Evolutionary conservation across 2,797 vertebrate species (phyloP).

Genomic region (Notolabrus celidotus): DNA sequence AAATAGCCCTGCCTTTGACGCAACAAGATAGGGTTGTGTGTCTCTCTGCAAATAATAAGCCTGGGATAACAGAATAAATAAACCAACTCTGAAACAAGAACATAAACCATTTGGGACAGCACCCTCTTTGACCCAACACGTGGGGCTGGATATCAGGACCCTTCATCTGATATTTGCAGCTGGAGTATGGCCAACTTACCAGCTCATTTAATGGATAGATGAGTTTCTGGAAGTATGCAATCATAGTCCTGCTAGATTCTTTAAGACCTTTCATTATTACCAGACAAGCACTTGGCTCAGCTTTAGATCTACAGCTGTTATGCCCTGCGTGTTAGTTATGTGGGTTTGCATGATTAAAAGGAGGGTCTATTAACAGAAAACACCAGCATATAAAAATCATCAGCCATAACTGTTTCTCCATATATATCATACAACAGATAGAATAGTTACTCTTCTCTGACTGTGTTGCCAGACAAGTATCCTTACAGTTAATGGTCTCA

Average conservation of each 20-base stretch:
- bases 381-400: not conserved
- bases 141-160: no score
- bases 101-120: not conserved
- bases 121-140: not conserved
- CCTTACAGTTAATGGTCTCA: slow-evolving; percentile 36
- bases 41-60: no score
- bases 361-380: not conserved
- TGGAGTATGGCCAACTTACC: not conserved
- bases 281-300: slow-evolving; percentile 35
- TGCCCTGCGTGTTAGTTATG: not conserved
- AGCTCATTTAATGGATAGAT: not conserved
- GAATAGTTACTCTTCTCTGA: slow-evolving; percentile 8
- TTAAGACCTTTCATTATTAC: slow-evolving; percentile 22
- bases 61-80: not conserved
- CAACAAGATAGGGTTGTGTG: not conserved
- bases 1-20: not conserved
- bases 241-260: no score
- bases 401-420: not conserved
- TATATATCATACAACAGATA: slow-evolving; percentile 1
- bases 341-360: slow-evolving; percentile 19
- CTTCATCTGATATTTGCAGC: no score
- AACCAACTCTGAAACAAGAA: not conserved
- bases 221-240: not conserved
- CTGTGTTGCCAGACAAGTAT: slow-evolving; percentile 5
- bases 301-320: slow-evolving; percentile 18